phyloP scores from a whole-genome alignment of 2,113 vertebrate genomes.

The Podarcis cretensis region DNA sequence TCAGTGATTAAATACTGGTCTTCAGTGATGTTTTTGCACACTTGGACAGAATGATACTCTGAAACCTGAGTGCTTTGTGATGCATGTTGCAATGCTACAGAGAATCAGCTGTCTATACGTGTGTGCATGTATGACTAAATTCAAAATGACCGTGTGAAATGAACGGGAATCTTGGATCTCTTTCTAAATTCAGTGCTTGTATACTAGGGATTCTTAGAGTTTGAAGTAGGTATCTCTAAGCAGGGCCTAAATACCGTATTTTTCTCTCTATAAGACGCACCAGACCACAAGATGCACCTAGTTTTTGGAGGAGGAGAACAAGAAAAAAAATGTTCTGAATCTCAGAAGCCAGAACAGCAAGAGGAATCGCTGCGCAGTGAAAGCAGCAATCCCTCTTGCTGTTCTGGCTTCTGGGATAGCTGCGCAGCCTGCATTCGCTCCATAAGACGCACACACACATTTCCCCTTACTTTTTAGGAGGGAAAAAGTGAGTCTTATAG shows the following conservation, averaged over 20 bases:
- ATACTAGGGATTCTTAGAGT: neutral
- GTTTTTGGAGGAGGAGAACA: no score
- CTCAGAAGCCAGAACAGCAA: no score
- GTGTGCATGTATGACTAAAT: neutral
- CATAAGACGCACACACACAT: no score
- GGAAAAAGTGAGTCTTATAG: no score
- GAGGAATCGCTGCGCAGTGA: no score
- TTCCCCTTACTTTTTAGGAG: no score
- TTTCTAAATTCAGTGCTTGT: neutral
- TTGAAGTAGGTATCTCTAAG: neutral
- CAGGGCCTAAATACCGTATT: neutral
- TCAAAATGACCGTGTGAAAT: neutral
- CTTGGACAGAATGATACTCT: neutral
- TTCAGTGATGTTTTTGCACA: neutral
- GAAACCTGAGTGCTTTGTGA: neutral
- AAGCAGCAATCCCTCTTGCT: no score
- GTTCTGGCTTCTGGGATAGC: no score
- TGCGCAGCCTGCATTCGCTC: no score
- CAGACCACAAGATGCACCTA: no score
- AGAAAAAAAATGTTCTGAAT: no score
- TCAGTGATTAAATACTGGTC: constrained; percentile 4
- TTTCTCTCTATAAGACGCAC: no score
- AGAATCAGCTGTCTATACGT: neutral
- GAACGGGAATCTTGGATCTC: neutral
- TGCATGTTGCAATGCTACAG: neutral